Evolutionary conservation across 2,113 vertebrate species (phyloP).

Genomic region (Enhydra lutris): DNA sequence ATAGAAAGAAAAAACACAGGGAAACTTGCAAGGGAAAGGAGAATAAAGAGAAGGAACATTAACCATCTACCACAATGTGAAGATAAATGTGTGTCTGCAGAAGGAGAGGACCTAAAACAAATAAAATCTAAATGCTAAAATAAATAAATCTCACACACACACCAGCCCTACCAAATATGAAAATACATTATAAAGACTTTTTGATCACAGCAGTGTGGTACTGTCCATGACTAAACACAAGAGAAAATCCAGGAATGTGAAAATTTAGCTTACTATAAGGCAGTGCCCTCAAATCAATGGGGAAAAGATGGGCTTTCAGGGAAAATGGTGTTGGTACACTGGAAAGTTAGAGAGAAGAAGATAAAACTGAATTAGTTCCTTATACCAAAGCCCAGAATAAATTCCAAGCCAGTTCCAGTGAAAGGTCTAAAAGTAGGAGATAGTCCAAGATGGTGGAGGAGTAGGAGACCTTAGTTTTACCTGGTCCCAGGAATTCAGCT

Average conservation of each 20-base stretch:
- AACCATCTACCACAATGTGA: neutral
- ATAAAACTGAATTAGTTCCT: neutral
- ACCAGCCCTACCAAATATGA: neutral
- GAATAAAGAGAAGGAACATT: neutral
- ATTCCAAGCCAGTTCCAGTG: neutral
- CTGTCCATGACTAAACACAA: neutral
- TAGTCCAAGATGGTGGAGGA: too few relatives aligned
- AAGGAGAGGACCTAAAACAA: neutral
- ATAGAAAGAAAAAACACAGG: neutral
- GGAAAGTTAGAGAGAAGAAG: neutral
- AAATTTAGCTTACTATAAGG: neutral
- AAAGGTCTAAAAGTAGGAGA: neutral
- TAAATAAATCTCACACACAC: neutral
- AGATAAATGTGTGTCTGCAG: neutral
- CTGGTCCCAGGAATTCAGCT: too few relatives aligned
- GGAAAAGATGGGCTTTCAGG: neutral
- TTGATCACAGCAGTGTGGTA: neutral
- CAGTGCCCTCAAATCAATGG: neutral
- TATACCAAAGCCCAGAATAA: neutral
- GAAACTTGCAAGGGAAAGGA: neutral
- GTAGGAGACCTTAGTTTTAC: too few relatives aligned
- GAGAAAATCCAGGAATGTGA: neutral
- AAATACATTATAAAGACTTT: neutral
- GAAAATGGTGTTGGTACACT: neutral
- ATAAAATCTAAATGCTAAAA: neutral